These are phyloP conservation scores for Pediacus dermestoides DNA, from an alignment of 2,888 invertebrate genomes.

Conservation along the genomic window DNA sequence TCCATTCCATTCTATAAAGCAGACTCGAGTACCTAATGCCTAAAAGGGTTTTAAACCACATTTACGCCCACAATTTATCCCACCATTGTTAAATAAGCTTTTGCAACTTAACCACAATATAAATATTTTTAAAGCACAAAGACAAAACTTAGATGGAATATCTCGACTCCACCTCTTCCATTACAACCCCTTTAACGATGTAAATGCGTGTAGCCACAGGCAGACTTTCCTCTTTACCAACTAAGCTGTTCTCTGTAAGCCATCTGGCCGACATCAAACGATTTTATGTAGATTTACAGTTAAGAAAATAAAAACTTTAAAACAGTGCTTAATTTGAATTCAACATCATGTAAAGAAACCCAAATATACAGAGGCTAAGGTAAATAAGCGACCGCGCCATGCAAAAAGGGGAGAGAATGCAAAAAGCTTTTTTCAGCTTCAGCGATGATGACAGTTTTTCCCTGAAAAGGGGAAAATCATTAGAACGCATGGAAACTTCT, in stretches of 20 bases:
- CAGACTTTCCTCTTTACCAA: conserved; percentile 38
- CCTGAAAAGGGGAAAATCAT: conserved; percentile 11
- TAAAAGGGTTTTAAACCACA: conserved; percentile 1
- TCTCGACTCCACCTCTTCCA: conserved; percentile 44
- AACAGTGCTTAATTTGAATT: conserved; percentile 46
- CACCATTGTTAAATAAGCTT: conserved; percentile 6
- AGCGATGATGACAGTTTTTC: too few relatives aligned
- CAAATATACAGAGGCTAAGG: conserved; percentile 31
- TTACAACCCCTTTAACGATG: conserved; percentile 48
- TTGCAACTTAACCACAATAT: conserved; percentile 36
- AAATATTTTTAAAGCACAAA: conserved; percentile 50
- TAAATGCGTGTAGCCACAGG: conserved; percentile 46
- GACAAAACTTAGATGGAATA: conserved; percentile 50
- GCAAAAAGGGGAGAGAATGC: too few relatives aligned
- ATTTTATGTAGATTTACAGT: conserved; percentile 49
- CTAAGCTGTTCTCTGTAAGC: conserved; percentile 40
- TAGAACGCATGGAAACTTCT: conserved; percentile 18
- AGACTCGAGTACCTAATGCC: too few relatives aligned
- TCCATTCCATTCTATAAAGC: too few relatives aligned
- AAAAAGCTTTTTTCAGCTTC: too few relatives aligned
- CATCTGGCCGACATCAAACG: conserved; percentile 48
- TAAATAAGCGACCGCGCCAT: conserved; percentile 1
- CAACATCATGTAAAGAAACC: conserved; percentile 42
- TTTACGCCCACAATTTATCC: conserved; percentile 1
- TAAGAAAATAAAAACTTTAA: conserved; percentile 12